Percentiles rank a stretch among this genome's conserved stretches.
Conservation (phyloP, 2,888 invertebrate species). For the Neoitamus cyanurus region DNA sequence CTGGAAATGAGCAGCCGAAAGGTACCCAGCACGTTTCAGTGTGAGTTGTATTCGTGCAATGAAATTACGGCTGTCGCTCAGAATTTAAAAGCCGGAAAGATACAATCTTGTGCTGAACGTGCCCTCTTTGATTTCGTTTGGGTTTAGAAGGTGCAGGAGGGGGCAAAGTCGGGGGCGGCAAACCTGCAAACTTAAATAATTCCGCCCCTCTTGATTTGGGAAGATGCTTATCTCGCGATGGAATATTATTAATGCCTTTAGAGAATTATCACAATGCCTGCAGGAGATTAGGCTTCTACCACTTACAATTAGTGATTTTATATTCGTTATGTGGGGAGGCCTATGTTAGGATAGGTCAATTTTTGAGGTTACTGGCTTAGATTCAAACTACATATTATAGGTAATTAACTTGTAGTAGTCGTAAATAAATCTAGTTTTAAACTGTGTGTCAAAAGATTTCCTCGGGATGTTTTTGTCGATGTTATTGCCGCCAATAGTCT, state of each 20-base stretch:
- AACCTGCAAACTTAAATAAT: background rate
- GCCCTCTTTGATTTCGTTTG: background rate
- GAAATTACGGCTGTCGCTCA: slow-evolving; percentile 5
- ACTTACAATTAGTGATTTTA: background rate
- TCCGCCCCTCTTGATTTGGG: background rate
- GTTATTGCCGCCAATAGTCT: no score
- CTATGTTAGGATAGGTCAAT: background rate
- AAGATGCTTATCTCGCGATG: background rate
- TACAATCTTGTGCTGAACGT: slow-evolving; percentile 1
- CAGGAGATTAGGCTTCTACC: background rate
- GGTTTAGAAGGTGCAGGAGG: background rate
- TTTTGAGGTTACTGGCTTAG: no score
- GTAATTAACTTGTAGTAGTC: no score
- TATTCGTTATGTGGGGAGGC: background rate
- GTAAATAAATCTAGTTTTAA: no score
- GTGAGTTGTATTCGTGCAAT: background rate
- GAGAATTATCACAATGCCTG: background rate
- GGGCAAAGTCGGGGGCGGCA: background rate
- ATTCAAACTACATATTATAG: no score
- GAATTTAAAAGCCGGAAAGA: slow-evolving; percentile 5
- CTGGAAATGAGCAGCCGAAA: background rate
- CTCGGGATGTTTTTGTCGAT: no score
- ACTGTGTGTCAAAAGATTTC: no score
- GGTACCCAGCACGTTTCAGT: background rate
- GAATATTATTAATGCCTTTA: background rate